Evolutionary conservation across 2,113 vertebrate species (phyloP).

Genomic region (Oreochromis niloticus): DNA sequence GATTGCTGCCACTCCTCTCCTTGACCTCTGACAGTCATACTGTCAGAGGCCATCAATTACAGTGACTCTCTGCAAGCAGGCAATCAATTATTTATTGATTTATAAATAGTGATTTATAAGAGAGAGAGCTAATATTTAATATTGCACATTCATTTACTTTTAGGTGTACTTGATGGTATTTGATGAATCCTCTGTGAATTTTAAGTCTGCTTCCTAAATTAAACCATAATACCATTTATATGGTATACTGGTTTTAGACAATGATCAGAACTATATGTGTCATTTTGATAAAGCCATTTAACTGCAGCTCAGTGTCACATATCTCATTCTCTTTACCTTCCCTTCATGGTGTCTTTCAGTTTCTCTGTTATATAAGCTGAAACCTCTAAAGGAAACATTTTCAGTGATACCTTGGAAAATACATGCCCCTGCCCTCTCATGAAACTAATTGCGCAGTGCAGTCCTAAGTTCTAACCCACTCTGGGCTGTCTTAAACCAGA

Average conservation of each 20-base stretch:
- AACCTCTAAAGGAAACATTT: not conserved
- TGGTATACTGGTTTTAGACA: slow-evolving; percentile 19
- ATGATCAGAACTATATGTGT: slow-evolving; percentile 10
- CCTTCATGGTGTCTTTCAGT: not conserved
- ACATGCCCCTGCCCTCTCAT: not conserved
- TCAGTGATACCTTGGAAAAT: not conserved
- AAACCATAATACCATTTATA: not conserved
- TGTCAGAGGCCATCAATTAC: no score
- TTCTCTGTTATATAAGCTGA: not conserved
- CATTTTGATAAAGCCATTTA: not conserved
- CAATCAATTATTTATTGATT: not conserved
- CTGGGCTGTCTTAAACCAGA: not conserved
- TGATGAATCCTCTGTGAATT: not conserved
- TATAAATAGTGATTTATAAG: not conserved
- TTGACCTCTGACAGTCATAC: not conserved
- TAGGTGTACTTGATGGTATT: not conserved
- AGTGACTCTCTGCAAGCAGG: no score
- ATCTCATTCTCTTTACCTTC: not conserved
- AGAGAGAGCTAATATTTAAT: not conserved
- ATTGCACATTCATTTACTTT: not conserved
- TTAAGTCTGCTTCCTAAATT: not conserved
- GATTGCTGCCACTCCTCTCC: not conserved
- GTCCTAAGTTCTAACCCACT: not conserved
- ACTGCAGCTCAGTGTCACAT: not conserved
- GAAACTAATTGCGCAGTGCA: slow-evolving; percentile 3